Percentiles rank a stretch among this genome's conserved stretches.
Evolutionary conservation across 2,113 vertebrate species (phyloP).

Genomic region (Pelecanoides urinatrix): DNA sequence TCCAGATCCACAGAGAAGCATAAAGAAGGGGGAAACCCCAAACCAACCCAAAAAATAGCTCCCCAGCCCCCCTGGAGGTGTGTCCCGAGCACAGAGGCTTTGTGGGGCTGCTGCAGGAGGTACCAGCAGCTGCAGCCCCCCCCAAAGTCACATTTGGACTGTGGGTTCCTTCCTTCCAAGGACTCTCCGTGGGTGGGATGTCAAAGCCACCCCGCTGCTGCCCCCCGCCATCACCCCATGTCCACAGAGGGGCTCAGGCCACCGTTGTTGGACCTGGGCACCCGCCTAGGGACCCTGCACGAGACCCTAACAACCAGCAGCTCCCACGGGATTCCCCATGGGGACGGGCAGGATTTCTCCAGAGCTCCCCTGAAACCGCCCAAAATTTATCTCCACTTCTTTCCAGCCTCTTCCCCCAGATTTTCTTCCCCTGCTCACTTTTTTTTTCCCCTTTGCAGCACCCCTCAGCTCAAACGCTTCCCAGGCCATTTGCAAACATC

Average conservation of each 20-base stretch:
- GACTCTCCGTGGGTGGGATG: not conserved
- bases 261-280: rapidly evolving
- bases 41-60: not conserved
- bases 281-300: not conserved
- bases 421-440: not conserved
- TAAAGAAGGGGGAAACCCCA: not conserved
- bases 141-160: rapidly evolving
- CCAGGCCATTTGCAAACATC: not conserved
- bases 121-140: not conserved
- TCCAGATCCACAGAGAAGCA: not conserved
- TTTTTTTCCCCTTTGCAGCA: not conserved
- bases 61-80: not conserved
- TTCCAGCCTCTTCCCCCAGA: not conserved
- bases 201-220: not conserved
- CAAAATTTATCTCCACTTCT: not conserved
- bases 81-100: not conserved
- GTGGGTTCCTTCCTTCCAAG: not conserved
- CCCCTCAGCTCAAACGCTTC: not conserved
- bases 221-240: rapidly evolving
- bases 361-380: not conserved
- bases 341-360: not conserved
- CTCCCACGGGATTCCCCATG: not conserved
- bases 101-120: not conserved
- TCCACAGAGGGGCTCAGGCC: not conserved
- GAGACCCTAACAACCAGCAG: not conserved